phyloP scores from a whole-genome alignment of 2,888 invertebrate species.

The Pegoplata infirma region DNA sequence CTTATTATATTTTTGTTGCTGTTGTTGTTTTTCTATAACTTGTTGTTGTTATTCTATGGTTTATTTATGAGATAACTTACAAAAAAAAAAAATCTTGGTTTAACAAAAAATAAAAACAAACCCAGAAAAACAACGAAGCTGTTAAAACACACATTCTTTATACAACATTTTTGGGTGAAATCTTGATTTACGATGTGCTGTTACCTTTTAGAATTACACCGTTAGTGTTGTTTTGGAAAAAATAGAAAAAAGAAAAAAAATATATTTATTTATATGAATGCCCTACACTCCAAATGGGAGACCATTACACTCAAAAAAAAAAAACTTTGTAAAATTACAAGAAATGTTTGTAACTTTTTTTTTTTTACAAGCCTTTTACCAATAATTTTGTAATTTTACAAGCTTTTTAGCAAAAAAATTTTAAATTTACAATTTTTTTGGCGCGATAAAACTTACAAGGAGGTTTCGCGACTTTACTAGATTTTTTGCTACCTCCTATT shows the following conservation, averaged over 20 bases:
- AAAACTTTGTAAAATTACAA: too few species aligned
- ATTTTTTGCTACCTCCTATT: too few species aligned
- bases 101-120: conserved; percentile 9
- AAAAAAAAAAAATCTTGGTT: conserved; percentile 11
- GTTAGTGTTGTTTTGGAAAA: conserved; percentile 38
- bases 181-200: conserved; percentile 64
- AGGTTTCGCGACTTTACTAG: too few species aligned
- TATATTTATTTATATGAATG: background rate
- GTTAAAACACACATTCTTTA: conserved; percentile 40
- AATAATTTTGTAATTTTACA: too few species aligned
- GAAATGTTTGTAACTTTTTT: too few species aligned
- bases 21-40: conserved; percentile 12
- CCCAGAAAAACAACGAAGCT: conserved; percentile 1
- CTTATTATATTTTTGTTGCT: conserved; percentile 5
- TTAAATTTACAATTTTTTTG: too few species aligned
- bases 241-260: too few species aligned
- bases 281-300: background rate
- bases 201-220: conserved; percentile 54
- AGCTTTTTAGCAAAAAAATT: too few species aligned
- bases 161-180: conserved; percentile 41
- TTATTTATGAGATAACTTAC: conserved; percentile 52
- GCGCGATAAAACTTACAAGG: too few species aligned
- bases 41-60: conserved; percentile 24
- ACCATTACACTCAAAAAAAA: too few species aligned
- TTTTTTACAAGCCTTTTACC: too few species aligned